These are phyloP conservation scores for Drosophila erecta DNA, from an alignment of 1,140 invertebrate genomes.

Conservation along the genomic window DNA sequence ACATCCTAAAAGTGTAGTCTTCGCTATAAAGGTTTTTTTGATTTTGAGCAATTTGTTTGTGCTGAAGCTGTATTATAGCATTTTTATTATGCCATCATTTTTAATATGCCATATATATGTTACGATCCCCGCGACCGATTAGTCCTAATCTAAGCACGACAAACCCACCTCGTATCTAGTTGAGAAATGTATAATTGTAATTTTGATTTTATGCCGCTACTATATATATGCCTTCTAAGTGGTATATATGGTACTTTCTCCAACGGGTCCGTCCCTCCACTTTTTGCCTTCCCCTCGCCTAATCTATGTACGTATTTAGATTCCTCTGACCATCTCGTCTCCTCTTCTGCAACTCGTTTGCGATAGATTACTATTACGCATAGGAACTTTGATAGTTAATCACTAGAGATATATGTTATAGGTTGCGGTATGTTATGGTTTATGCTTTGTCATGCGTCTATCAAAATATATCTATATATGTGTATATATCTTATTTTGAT, in stretches of 20 bases:
- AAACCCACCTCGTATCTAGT: conserved; percentile 48
- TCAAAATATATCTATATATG: conserved; percentile 53
- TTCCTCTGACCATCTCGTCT: conserved; percentile 30
- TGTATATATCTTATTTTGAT: conserved; percentile 40
- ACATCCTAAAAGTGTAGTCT: conserved; percentile 27
- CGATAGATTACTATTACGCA: conserved; percentile 77
- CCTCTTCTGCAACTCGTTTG: conserved; percentile 33
- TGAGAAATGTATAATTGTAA: conserved; percentile 58
- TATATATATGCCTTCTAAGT: conserved; percentile 41
- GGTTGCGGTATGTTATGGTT: conserved; percentile 47
- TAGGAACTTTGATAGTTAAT: conserved; percentile 84
- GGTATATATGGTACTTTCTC: conserved; percentile 21
- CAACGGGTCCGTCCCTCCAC: background rate
- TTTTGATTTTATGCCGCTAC: conserved; percentile 60
- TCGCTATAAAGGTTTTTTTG: conserved; percentile 32
- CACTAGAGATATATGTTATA: conserved; percentile 78
- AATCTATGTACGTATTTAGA: conserved; percentile 74
- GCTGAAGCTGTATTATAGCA: conserved; percentile 57
- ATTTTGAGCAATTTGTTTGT: conserved; percentile 78
- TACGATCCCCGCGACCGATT: conserved; percentile 14
- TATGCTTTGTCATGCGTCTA: conserved; percentile 41
- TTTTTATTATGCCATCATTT: conserved; percentile 4
- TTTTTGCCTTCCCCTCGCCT: conserved; percentile 16
- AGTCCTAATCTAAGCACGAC: conserved; percentile 39
- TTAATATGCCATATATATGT: conserved; percentile 8